A percentile compares a stretch with the other conserved stretches of the same genome.
Conservation (phyloP, 2,113 vertebrate species). For the Haemorhous mexicanus region DNA sequence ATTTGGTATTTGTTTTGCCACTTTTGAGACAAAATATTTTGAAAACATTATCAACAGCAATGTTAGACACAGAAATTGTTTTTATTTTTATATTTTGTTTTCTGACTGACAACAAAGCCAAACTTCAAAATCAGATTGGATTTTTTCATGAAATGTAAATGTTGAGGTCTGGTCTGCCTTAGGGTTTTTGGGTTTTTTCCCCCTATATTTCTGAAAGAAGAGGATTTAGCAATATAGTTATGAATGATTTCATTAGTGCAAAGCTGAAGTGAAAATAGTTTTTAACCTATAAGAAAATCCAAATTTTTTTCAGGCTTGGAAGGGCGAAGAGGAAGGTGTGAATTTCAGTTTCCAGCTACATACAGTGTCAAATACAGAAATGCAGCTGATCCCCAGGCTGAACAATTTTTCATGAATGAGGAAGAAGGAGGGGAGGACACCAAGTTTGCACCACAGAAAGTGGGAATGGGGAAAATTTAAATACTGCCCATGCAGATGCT, state of each 20-base stretch:
- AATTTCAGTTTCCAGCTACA: conserved; percentile 14
- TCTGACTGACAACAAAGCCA: conserved; percentile 59
- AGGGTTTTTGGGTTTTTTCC: conserved; percentile 58
- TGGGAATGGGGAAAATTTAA: background rate
- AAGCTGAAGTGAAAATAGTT: conserved; percentile 23
- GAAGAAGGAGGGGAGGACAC: background rate
- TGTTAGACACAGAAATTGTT: conserved; percentile 47
- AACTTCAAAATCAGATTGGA: conserved; percentile 60
- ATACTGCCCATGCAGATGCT: accelerated
- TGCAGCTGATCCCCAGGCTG: background rate
- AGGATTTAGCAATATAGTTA: background rate
- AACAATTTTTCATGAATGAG: background rate
- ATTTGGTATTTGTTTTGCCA: conserved; percentile 49
- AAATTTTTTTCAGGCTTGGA: background rate
- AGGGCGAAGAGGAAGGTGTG: background rate
- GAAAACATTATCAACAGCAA: conserved; percentile 59
- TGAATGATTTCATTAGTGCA: conserved; percentile 53
- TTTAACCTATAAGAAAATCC: conserved; percentile 40
- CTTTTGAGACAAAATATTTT: conserved; percentile 63
- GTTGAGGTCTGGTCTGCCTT: conserved; percentile 64
- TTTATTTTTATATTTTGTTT: conserved; percentile 61
- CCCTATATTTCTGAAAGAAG: conserved; percentile 54
- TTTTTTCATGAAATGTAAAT: conserved; percentile 61
- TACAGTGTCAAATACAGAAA: background rate
- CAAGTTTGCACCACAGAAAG: background rate